A percentile compares a stretch with the other conserved stretches of the same genome.
These are phyloP conservation scores for Actinemys pallida DNA, from an alignment of 2,113 vertebrate genomes.

Conservation along the genomic window DNA sequence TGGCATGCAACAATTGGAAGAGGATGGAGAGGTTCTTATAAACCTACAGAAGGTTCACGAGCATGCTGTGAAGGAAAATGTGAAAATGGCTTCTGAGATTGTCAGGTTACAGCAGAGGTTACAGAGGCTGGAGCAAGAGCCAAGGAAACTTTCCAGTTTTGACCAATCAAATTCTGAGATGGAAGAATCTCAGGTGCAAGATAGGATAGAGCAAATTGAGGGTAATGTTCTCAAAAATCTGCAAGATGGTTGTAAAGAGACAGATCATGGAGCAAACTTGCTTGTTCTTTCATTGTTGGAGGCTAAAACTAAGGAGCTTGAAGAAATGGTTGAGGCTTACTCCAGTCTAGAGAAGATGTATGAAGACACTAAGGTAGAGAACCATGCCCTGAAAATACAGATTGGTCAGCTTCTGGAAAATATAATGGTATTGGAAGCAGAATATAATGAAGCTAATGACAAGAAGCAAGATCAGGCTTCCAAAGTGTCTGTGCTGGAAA, in stretches of 20 bases:
- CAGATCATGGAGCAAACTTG: rapidly evolving
- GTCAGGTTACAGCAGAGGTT: conserved; percentile 65
- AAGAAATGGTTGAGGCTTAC: conserved; percentile 57
- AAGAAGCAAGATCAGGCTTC: conserved; percentile 63
- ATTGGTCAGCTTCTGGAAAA: conserved; percentile 31
- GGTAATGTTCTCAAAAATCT: not conserved
- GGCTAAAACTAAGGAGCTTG: conserved; percentile 41
- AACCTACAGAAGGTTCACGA: conserved; percentile 76
- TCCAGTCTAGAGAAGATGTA: conserved; percentile 48
- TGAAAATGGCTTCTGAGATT: conserved; percentile 73
- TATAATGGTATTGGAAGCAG: conserved; percentile 35
- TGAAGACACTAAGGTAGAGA: conserved; percentile 37
- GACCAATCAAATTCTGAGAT: not conserved
- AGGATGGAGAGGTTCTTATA: conserved; percentile 67
- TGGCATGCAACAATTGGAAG: conserved; percentile 42
- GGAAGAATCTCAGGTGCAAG: not conserved
- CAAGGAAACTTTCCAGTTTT: not conserved
- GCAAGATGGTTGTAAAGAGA: not conserved
- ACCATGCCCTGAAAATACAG: conserved; percentile 2
- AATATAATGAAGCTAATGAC: conserved; percentile 45
- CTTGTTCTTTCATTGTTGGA: not conserved
- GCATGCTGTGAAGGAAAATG: conserved; percentile 75
- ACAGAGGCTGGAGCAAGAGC: not conserved
- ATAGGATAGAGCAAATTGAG: not conserved
- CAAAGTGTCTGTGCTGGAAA: conserved; percentile 49